phyloP scores from a whole-genome alignment of 2,113 vertebrate species.

The Ptychochromis oligacanthus region DNA sequence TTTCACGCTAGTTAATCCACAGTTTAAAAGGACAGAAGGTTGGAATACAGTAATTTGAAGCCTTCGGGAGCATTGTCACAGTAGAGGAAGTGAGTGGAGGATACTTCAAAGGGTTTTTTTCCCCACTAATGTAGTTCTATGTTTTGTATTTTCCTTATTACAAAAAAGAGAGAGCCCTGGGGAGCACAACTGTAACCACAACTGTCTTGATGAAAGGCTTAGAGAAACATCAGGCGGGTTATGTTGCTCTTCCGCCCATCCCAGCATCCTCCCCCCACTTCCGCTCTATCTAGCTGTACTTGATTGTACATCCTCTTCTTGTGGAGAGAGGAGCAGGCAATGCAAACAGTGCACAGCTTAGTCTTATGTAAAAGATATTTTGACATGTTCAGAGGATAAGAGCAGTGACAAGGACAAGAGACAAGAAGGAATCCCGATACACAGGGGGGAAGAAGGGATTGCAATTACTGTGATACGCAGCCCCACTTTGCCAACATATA shows the following conservation, averaged over 20 bases:
- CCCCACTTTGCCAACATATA: slow-evolving; percentile 22
- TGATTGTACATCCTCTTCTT: slow-evolving; percentile 47
- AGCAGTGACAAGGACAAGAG: neutral
- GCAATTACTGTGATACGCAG: slow-evolving; percentile 20
- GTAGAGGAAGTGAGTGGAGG: neutral
- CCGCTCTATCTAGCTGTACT: slow-evolving; percentile 51
- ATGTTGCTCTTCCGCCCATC: slow-evolving; percentile 45
- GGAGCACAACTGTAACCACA: slow-evolving; percentile 15
- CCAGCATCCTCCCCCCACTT: slow-evolving; percentile 26
- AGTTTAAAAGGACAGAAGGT: neutral
- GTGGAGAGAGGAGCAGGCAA: slow-evolving; percentile 8
- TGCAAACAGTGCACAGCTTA: slow-evolving; percentile 1
- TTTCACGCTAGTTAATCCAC: neutral
- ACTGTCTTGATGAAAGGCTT: slow-evolving; percentile 52
- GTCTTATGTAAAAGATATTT: slow-evolving; percentile 17
- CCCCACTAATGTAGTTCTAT: neutral
- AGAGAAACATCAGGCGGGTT: slow-evolving; percentile 47
- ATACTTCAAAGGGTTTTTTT: neutral
- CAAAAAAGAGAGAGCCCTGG: neutral
- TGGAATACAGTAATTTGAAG: neutral
- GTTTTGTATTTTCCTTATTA: slow-evolving; percentile 11
- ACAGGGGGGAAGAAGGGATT: slow-evolving; percentile 5
- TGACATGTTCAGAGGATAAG: slow-evolving; percentile 30
- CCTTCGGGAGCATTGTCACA: neutral
- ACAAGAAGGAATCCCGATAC: slow-evolving; percentile 1